Evolutionary conservation across 2,113 vertebrate genomes (phyloP), one percentile per base, ranked within the genome.

Genomic region (Lathamus discolor): DNA sequence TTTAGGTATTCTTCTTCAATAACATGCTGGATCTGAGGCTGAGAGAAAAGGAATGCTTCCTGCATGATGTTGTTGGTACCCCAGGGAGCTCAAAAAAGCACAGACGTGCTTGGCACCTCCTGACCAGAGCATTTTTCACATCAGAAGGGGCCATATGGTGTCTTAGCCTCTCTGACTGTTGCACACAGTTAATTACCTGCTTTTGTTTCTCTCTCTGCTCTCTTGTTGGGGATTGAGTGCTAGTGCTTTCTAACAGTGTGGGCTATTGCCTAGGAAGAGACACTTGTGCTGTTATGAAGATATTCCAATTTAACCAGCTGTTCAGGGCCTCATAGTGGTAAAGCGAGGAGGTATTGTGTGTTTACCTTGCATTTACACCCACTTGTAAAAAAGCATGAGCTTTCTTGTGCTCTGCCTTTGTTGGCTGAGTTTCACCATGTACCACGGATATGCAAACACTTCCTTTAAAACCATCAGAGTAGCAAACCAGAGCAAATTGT

Each of bases 161-260:
- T 76, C 85, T 61, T 61, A 85, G 70, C 51, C 3, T 81, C 70
- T 83, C 67, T 61, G 76, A 64, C 22, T 2, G 0, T 46, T 64
- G 62, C 49, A 91, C 24, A 4, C 43, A 52, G 57, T 83, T 97
- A 92, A 95, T 97, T 94, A 89, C 78, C 57, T 73, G 70, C 67
- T 57, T 93, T 97, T 93, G 88, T 95, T 92, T 77, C 85, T 28
- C 6, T 52, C 62, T 82, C 75, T 68, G 74, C 82, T 35, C 43
- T 79, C 37, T 2, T 3, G 44, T 12, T 24, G 33, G 57, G 27
- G 54, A 64, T 44, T 28, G 44, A 73, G 70, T 28, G 33, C 44
- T 75, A 72, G 1, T 91, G 78, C 85, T 76, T 61, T 92, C 70
- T 62, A 76, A 64, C 82, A 69, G 28, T 19, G 85, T 17, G 18